Evolutionary conservation across 92 coral and sea anemone species (phyloP).

Genomic region (Pocillopora meandrina): DNA sequence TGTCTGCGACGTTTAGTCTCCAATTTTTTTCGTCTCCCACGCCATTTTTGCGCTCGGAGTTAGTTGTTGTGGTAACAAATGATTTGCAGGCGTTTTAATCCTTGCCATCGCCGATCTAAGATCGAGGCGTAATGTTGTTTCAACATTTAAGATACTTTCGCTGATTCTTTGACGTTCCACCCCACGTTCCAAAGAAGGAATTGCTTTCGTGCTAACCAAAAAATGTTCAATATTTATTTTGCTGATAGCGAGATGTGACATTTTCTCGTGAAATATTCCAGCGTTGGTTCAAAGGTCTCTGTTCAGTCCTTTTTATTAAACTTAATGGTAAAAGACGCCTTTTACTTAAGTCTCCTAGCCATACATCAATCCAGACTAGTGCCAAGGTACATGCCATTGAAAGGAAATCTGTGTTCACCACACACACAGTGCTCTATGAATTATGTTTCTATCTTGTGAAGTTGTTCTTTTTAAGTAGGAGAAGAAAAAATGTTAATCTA

Average conservation of each 20-base stretch:
- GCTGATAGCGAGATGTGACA: not conserved
- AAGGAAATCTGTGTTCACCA: too few species aligned
- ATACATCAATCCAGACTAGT: not conserved
- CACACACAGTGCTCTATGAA: not conserved
- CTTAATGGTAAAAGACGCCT: not conserved
- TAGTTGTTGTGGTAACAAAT: slow-evolving; percentile 37
- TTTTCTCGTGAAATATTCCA: not conserved
- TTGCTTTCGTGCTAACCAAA: not conserved
- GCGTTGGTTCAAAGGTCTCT: not conserved
- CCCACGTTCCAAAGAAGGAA: not conserved
- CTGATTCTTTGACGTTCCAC: not conserved
- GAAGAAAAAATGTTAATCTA: not conserved
- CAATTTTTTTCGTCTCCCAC: not conserved
- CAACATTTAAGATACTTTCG: not conserved
- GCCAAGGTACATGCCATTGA: not conserved
- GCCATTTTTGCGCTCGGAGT: slow-evolving; percentile 26
- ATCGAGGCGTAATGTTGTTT: not conserved
- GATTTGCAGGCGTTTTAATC: not conserved
- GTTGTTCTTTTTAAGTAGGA: not conserved
- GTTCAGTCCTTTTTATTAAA: not conserved
- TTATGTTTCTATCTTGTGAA: too few species aligned
- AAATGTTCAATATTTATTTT: not conserved
- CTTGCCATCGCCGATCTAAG: not conserved
- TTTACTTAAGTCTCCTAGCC: not conserved
- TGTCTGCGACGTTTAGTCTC: slow-evolving; percentile 17